phyloP scores from a whole-genome alignment of 2,888 invertebrate species.

The Dione juno region DNA sequence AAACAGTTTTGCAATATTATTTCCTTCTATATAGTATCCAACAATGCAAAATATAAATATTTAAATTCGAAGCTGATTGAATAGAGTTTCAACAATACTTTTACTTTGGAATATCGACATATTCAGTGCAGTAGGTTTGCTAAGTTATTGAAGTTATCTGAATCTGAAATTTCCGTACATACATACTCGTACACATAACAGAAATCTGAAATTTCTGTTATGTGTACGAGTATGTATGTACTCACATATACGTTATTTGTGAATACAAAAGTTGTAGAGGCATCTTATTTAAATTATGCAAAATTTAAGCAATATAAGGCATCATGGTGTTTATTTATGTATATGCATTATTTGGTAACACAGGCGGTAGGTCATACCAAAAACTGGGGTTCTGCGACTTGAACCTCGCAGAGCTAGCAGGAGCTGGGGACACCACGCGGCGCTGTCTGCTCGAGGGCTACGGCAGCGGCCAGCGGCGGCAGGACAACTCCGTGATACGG shows the following conservation, averaged over 20 bases:
- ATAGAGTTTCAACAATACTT: constrained; percentile 18
- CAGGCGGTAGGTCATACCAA: constrained; percentile 91
- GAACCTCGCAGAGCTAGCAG: constrained; percentile 98
- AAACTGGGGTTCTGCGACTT: constrained; percentile 99
- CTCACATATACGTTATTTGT: not conserved
- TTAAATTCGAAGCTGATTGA: constrained; percentile 4
- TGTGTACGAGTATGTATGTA: too few species aligned
- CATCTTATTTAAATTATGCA: too few species aligned
- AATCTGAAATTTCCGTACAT: constrained; percentile 14
- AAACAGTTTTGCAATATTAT: too few species aligned
- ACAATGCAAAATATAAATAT: constrained; percentile 9
- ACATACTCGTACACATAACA: not conserved
- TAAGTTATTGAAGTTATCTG: constrained; percentile 23
- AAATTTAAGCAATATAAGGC: not conserved
- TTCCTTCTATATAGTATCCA: constrained; percentile 1
- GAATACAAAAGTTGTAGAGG: not conserved
- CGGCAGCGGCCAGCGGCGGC: constrained; percentile 93
- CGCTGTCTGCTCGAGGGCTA: constrained; percentile 98
- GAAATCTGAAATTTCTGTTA: too few species aligned
- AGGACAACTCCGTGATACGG: constrained; percentile 97
- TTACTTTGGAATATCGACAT: constrained; percentile 14
- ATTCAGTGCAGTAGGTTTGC: constrained; percentile 8
- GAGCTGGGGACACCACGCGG: constrained; percentile 92
- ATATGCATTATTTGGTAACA: too few species aligned
- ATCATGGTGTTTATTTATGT: not conserved